Evolutionary conservation across 2,797 vertebrate genomes (phyloP).

Genomic region (Scolopax bukidnonensis): DNA sequence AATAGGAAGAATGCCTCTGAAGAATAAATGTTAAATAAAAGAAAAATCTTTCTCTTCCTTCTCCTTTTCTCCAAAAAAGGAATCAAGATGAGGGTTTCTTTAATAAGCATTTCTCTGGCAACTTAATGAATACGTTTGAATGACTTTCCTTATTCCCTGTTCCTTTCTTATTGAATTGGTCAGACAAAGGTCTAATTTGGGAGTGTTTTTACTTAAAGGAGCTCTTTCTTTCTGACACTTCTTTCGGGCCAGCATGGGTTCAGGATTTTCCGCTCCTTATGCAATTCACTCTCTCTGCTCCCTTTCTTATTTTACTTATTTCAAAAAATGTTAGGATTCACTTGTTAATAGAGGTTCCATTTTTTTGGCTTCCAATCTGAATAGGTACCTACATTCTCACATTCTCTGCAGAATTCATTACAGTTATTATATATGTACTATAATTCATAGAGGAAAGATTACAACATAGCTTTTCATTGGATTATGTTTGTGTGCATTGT

Average conservation of each 20-base stretch:
- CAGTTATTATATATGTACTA: not conserved
- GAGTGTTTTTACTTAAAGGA: conserved; percentile 61
- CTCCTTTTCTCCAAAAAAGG: not conserved
- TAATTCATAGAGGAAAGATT: conserved; percentile 17
- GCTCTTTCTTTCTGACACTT: conserved; percentile 58
- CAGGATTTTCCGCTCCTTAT: conserved; percentile 52
- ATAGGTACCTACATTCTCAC: conserved; percentile 39
- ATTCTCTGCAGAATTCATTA: conserved; percentile 17
- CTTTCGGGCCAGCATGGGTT: conserved; percentile 63
- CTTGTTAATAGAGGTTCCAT: conserved; percentile 31
- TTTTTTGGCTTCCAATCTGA: conserved; percentile 41
- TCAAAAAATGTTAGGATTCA: conserved; percentile 36
- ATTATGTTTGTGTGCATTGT: conserved; percentile 26
- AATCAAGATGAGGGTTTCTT: conserved; percentile 53
- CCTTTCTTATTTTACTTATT: conserved; percentile 52
- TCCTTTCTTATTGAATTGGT: conserved; percentile 66
- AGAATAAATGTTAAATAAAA: conserved; percentile 52
- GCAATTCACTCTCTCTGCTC: conserved; percentile 49
- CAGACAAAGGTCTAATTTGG: conserved; percentile 68
- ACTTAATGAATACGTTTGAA: conserved; percentile 66
- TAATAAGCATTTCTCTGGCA: conserved; percentile 60
- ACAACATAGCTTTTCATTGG: not conserved
- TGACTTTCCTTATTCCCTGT: conserved; percentile 57
- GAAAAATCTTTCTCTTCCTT: not conserved
- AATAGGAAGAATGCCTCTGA: conserved; percentile 56